Evolutionary conservation across 1,140 invertebrate genomes (phyloP), one percentile per base, ranked within the genome.

Genomic region (Anthonomus grandis): DNA sequence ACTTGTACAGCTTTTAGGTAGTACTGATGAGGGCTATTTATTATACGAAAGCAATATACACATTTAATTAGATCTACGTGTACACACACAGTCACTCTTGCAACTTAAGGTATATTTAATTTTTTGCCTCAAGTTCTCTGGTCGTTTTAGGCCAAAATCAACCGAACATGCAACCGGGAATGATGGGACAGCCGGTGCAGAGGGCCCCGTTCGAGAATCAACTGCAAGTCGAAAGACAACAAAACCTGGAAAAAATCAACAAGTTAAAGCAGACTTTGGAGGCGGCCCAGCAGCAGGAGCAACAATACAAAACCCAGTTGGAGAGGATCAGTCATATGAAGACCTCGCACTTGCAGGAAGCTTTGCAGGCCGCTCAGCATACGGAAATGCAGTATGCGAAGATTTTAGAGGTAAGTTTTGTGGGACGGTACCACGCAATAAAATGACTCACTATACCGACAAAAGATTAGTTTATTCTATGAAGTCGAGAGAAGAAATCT

Each of bases 341-440:
- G 61, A 84, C 81, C 44, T 75, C 81, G 54, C 78, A 87, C 72
- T 75, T 87, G 60, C 83, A 87, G 67, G 82, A 86, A 71, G 84
- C 80, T 62, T 74, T 91, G 41, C 86, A 89, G 70, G 82, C 84
- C 13, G 86, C 86, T 0, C 87, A 91, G 63, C 86, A 87, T 64
- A 86, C 88, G 66, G 87, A 90, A 67, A 78, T 83, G 74, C 86
- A 89, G 58, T 89, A 83, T 60, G n/a, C n/a, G n/a, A 83, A 86
- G 63, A 83, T 86, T 63, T 66, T 87, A 9, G 86, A 87, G 76
- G 86, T 83, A 65, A 70, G 73, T 41, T n/a, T n/a, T n/a, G n/a
- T n/a, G n/a, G n/a, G n/a, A n/a, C n/a, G n/a, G n/a, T n/a, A n/a
- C n/a, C n/a, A n/a, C n/a, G n/a, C n/a, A n/a, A n/a, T n/a, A n/a